Evolutionary conservation across 2,113 vertebrate genomes (phyloP).

Genomic region (Rhodinocichla rosea): DNA sequence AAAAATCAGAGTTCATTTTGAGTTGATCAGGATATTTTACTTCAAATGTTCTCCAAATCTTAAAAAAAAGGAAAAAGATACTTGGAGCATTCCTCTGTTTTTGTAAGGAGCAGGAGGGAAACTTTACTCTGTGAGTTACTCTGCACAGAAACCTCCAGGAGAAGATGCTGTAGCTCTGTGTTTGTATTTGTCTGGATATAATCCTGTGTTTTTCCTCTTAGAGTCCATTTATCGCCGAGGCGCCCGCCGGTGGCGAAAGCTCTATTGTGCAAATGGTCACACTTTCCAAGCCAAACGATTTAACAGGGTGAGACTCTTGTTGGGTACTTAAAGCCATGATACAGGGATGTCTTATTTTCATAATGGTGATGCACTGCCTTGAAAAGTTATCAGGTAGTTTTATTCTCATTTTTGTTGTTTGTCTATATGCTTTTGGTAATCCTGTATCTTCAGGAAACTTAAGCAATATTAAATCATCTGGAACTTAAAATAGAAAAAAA

Average conservation of each 20-base stretch:
- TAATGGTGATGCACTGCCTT: background rate
- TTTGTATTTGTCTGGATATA: slow-evolving; percentile 32
- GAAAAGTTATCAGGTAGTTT: background rate
- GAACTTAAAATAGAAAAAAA: background rate
- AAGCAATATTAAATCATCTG: background rate
- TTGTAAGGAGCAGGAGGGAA: background rate
- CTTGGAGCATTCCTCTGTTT: background rate
- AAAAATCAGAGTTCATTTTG: background rate
- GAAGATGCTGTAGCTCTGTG: background rate
- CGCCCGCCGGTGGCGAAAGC: slow-evolving; percentile 96
- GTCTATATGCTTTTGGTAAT: background rate
- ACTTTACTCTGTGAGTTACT: background rate
- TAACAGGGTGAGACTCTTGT: slow-evolving; percentile 85
- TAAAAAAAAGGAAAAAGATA: background rate
- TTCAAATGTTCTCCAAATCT: background rate
- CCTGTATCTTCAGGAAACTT: background rate
- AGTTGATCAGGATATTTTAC: background rate
- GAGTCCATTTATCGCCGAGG: slow-evolving; percentile 99
- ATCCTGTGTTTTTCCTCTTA: slow-evolving; percentile 66
- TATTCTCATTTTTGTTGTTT: background rate
- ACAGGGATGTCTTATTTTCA: background rate
- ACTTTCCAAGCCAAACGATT: slow-evolving; percentile 99
- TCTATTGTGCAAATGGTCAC: slow-evolving; percentile 96
- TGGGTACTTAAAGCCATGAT: slow-evolving; percentile 7
- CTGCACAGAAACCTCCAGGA: background rate